phyloP scores from a whole-genome alignment of 2,888 invertebrate species.

The Megaustenia siamemsis region DNA sequence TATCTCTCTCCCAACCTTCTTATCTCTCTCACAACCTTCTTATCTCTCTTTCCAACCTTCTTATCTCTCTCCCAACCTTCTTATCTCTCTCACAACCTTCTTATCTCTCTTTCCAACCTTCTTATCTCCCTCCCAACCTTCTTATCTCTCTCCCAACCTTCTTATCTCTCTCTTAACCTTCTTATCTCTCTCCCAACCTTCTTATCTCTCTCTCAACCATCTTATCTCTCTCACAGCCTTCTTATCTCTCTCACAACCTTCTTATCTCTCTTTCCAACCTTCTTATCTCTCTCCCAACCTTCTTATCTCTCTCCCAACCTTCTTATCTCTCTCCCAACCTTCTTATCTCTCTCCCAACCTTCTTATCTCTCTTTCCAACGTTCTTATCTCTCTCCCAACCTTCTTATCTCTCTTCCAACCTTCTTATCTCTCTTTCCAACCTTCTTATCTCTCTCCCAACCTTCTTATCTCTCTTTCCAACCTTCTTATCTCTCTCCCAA shows the following conservation, averaged over 20 bases:
- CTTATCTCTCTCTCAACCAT: neutral
- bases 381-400: too few species aligned
- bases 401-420: too few species aligned
- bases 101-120: neutral
- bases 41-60: neutral
- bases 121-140: neutral
- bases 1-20: too few species aligned
- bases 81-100: neutral
- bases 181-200: neutral
- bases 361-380: too few species aligned
- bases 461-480: too few species aligned
- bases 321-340: too few species aligned
- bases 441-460: too few species aligned
- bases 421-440: too few species aligned
- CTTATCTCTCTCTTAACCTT: neutral
- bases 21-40: constrained; percentile 3
- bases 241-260: too few species aligned
- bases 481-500: too few species aligned
- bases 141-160: neutral
- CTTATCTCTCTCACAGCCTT: neutral
- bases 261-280: too few species aligned
- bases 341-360: too few species aligned
- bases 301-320: neutral
- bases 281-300: neutral
- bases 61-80: neutral